phyloP scores from a whole-genome alignment of 35 echinoderm and acorn worm species.

The Chiridota heheva region DNA sequence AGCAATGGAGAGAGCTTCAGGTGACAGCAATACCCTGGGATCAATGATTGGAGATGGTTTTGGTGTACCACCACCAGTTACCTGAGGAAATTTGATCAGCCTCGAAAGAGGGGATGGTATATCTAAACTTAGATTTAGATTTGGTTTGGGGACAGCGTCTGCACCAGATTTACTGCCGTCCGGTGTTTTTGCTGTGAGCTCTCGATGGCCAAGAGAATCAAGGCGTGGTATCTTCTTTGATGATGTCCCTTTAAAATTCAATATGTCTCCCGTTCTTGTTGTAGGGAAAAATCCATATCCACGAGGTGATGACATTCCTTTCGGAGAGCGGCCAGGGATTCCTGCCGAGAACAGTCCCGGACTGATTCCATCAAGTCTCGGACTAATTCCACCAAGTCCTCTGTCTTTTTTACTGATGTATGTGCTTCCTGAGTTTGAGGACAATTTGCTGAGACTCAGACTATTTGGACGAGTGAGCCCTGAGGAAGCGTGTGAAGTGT shows the following conservation, averaged over 20 bases:
- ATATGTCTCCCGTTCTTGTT: slow-evolving; percentile 14
- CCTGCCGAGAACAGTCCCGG: background rate
- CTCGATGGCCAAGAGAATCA: too few relatives aligned
- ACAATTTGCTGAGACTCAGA: slow-evolving; percentile 15
- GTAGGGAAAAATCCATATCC: background rate
- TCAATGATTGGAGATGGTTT: slow-evolving; percentile 66
- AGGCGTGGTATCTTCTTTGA: too few relatives aligned
- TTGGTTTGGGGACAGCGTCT: slow-evolving; percentile 19
- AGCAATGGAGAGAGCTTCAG: slow-evolving; percentile 93
- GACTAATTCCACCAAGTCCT: background rate
- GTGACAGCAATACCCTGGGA: slow-evolving; percentile 76
- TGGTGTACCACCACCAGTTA: slow-evolving; percentile 32
- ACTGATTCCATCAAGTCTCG: background rate
- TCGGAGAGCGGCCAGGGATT: slow-evolving; percentile 20
- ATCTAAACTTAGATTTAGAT: slow-evolving; percentile 63
- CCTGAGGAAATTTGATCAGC: slow-evolving; percentile 48
- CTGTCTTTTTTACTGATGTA: slow-evolving; percentile 51
- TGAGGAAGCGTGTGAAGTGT: too few relatives aligned
- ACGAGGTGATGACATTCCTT: slow-evolving; percentile 14
- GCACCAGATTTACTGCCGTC: too few relatives aligned
- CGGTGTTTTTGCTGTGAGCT: too few relatives aligned
- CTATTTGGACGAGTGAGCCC: slow-evolving; percentile 13
- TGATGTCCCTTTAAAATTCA: slow-evolving; percentile 23
- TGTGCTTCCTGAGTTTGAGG: slow-evolving; percentile 1
- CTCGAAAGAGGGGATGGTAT: slow-evolving; percentile 65